Base-by-base conservation (phyloP, 2,797 vertebrate genomes). In the Passerculus sandwichensis region DNA sequence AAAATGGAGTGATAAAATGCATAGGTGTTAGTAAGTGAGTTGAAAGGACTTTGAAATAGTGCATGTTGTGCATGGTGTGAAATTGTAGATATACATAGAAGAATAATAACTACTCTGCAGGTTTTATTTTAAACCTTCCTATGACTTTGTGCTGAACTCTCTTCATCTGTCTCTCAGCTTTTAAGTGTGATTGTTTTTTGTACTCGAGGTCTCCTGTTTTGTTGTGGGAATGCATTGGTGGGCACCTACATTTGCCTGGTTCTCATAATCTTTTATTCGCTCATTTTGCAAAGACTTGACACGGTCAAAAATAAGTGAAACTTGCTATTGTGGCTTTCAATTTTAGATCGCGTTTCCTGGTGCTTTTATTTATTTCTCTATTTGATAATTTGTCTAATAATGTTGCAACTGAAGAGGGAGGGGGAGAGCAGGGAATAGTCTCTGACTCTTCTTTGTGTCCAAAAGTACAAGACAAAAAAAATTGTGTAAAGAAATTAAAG, bases 41-140 rank as follows among this genome's bases (percentile, higher is more conserved):
- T 94, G 92, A 93, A 96, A 93, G 36, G 81, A 92, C 82, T 97
- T 95, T 81, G 87, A 94, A 92, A 96, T 64, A 84, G 44, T 34
- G 44, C 40, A 6, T 91, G 86, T 87, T 90, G 86, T 87, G 60
- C 25, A 8, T 79, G 86, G 91, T 93, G 91, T 88, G 88, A 93
- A 81, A 83, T 93, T 79, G 57, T 81, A 76, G 87, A 45, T 92
- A n/a, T 26, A 40, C 76, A 67, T 84, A 45, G 73, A 88, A 92
- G 82, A 92, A 25, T 36, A 90, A 38, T 69, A 79, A 78, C 60
- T 79, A 25, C 48, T 91, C 53, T 32, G 76, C 45, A 57, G 79
- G 56, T 88, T 93, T 84, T 91, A 73, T 93, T 86, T 91, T 44
- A 90, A 82, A 71, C 71, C 76, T 73, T 59, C 60, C 16, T 53